These are phyloP conservation scores for Myotis planiceps DNA, from an alignment of 2,797 vertebrate species.

Conservation along the genomic window DNA sequence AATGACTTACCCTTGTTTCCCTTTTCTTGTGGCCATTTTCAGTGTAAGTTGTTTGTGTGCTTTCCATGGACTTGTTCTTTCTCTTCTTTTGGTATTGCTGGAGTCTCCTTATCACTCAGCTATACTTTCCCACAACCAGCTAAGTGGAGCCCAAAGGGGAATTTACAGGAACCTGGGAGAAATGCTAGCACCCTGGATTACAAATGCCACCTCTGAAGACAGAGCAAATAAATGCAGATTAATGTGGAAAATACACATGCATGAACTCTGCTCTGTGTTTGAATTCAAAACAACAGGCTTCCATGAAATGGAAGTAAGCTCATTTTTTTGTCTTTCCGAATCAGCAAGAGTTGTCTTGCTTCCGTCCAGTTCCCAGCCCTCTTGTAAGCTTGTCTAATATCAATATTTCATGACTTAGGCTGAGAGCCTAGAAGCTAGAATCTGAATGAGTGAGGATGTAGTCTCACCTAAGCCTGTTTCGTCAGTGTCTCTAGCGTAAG, in stretches of 20 bases:
- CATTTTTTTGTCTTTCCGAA: neutral
- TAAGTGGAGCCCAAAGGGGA: slow-evolving; percentile 57
- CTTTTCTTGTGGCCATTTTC: neutral
- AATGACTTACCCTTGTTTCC: slow-evolving; percentile 13
- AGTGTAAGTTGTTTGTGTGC: neutral
- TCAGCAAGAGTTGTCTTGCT: neutral
- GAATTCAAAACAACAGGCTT: neutral
- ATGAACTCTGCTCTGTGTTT: neutral
- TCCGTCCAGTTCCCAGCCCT: neutral
- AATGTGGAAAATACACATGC: neutral
- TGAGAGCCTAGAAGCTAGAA: neutral
- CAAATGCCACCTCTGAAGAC: slow-evolving; percentile 17
- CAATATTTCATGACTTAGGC: neutral
- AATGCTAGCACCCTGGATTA: slow-evolving; percentile 60
- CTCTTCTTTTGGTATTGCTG: slow-evolving; percentile 66
- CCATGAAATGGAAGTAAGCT: neutral
- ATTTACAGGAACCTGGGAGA: slow-evolving; percentile 87
- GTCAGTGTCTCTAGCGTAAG: neutral
- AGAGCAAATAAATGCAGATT: neutral
- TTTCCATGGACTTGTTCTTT: slow-evolving; percentile 42
- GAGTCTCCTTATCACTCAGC: slow-evolving; percentile 67
- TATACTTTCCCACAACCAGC: slow-evolving; percentile 74
- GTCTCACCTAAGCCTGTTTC: neutral
- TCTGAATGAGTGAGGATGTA: neutral
- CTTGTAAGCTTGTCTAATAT: neutral